Base-by-base conservation (phyloP, 2,797 vertebrate genomes). In the Hydrophis major region DNA sequence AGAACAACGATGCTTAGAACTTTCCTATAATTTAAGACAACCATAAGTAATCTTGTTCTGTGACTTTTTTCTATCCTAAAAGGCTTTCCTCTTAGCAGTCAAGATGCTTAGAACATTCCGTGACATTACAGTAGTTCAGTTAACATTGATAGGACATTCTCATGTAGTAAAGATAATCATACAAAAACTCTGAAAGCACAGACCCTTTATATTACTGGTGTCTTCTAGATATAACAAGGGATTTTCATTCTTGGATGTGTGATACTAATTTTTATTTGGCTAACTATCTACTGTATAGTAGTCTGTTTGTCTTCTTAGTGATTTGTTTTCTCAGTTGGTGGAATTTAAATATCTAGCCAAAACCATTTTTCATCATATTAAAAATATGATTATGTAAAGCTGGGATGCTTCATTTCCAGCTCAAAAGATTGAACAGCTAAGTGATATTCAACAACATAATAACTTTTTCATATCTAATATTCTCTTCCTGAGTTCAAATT, bases 301-400 rank as follows among this genome's bases (percentile, higher is more conserved):
- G 96, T 94, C 96, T 97, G 96, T 97, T 97, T 97, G 96, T 96
- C 96, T 96, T 97, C 96, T 94, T 89, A 42, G 94, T 92, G 94
- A 95, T 97, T 96, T 95, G 95, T 90, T 7, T 91, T 89, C 69
- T 90, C 55, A 95, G 96, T 32, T 92, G 94, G 95, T 95, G 94
- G 95, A 97, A 97, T 97, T 96, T 95, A 91, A 94, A 92, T 96
- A 96, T 94, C 87, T 93, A 90, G 97, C 97, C 97, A 97, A 97
- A 97, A 96, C 18, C 66, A 93, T 95, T 96, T 97, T 95, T 96
- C 88, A 96, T 95, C 95, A 89, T 88, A 87, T 94, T 90, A 83
- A 95, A 94, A 93, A 97, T 97, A 56, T 95, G 94, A 92, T 97
- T 97, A 93, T 94, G 92, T 96, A 97, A 97, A 96, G 89, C 93